Base-by-base conservation (phyloP, 2,888 invertebrate genomes). In the Tetragnatha montana region DNA sequence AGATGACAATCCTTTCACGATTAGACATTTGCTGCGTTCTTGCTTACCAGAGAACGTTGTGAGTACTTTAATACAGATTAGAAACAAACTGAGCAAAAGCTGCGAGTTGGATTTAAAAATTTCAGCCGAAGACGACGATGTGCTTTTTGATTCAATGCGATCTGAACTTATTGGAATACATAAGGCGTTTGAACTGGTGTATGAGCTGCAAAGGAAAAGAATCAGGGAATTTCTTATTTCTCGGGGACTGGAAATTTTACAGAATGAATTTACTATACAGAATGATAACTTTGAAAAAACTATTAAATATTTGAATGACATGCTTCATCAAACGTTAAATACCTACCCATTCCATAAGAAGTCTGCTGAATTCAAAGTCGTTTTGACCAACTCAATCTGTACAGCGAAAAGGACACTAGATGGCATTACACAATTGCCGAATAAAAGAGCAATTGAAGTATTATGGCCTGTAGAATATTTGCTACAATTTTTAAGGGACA, bases 131-230 rank as follows among this genome's bases (percentile, higher is more conserved):
- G 10, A 49, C 35, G 47, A 80, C 21, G 47, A 49, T 69, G 47
- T 0, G 8, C 21, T 80, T 8, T 80, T 80, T 21, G 7, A 8
- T 12, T 17, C 12, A 0, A 69, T 80, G 47, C 80, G 47, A 12
- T 70, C 70, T n/a, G 80, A 80, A 80, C 35, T 80, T 70, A 14
- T 7, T 69, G 12, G n/a, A 14, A 80, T 80, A 14, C 69, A 49
- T 70, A 19, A 47, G 2, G 10, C 12, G 12, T 80, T 80, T 12
- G n/a, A 80, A 80, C 17, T 19, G 8, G 68, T 80, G n/a, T 80
- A 47, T 47, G 49, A 70, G 4, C 1, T 70, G 10, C 80, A 80
- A 21, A 47, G 17, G 47, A 35, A n/a, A 3, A 69, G 49, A n/a
- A 12, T 80, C 17, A 70, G 35, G n/a, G 80, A 80, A 17, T 80